Evolutionary conservation across 2,797 vertebrate genomes (phyloP), one percentile per base, ranked within the genome.

Genomic region (Coilia nasus): DNA sequence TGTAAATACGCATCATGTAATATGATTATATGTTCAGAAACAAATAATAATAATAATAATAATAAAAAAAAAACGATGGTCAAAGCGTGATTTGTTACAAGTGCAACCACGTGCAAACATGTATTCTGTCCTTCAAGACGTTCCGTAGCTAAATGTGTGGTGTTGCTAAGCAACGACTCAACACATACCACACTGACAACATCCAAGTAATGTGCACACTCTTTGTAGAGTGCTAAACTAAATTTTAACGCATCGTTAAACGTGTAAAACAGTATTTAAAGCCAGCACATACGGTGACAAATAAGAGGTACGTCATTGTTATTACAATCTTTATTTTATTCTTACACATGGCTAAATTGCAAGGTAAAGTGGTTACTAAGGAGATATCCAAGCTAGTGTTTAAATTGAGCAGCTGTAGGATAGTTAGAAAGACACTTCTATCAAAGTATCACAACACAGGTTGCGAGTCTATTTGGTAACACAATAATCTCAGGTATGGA

Each of bases 161-260:
- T 3, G 95, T 96, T 94, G 89, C 95, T 19, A 92, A 87, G 96
- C 80, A 92, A 95, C 94, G 1, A 0, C 7, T 25, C 35, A 87
- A 87, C 92, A 92, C 90, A 88, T 81, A 17, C 64, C 0, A 3
- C 9, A 71, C 64, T 71, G 64, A 31, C 64, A 71, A 28, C 64
- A 41, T 41, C 5, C 5, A 41, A 41, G 35, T 41, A 41, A 2
- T 41, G 35, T 41, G 35, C 5, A 41, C 35, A 41, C 35, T 2
- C 5, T 41, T 41, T 41, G 35, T 41, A 41, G 35, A 41, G 2
- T 35, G 2, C 62, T 56, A 12, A 56, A 56, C 10, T 25, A 64
- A 10, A 3, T 64, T 28, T 10, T 31, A 31, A 31, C 25, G 28
- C 3, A 31, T 25, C 5, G 25, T 31, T 71, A 71, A 35, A 31